A percentile compares a stretch with the other conserved stretches of the same genome.
phyloP scores from a whole-genome alignment of 2,797 vertebrate species.

The Enteromius paludinosus region DNA sequence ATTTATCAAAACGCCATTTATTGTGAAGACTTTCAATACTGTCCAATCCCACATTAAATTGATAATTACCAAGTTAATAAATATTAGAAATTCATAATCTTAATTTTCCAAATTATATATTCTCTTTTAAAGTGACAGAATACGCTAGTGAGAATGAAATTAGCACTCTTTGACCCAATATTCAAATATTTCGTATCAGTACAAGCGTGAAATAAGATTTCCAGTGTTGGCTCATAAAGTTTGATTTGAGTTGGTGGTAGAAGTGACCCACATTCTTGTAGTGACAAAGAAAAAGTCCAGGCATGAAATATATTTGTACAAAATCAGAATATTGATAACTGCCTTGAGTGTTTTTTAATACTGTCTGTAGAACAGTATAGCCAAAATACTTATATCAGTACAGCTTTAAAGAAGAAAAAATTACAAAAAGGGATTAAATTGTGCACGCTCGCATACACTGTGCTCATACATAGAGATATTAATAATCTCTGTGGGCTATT shows the following conservation, averaged over 20 bases:
- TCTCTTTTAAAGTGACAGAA: slow-evolving; percentile 25
- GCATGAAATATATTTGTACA: slow-evolving; percentile 49
- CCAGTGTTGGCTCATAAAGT: slow-evolving; percentile 65
- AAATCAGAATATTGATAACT: slow-evolving; percentile 78
- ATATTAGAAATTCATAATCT: background rate
- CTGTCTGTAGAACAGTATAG: slow-evolving; percentile 69
- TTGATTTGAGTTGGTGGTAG: slow-evolving; percentile 71
- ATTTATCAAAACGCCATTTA: background rate
- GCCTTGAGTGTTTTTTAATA: slow-evolving; percentile 69
- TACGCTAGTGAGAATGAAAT: slow-evolving; percentile 32
- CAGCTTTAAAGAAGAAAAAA: slow-evolving; percentile 50
- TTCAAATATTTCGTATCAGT: slow-evolving; percentile 63
- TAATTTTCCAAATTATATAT: slow-evolving; percentile 1
- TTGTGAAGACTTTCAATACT: background rate
- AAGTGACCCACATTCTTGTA: slow-evolving; percentile 81
- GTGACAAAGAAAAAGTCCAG: slow-evolving; percentile 68
- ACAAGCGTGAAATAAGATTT: slow-evolving; percentile 72
- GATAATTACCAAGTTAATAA: background rate
- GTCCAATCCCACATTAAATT: background rate
- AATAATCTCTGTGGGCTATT: slow-evolving; percentile 75
- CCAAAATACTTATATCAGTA: slow-evolving; percentile 70
- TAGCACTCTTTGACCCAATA: slow-evolving; percentile 55
- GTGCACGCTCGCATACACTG: slow-evolving; percentile 67
- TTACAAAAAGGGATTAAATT: slow-evolving; percentile 71
- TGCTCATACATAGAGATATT: slow-evolving; percentile 73